These are phyloP conservation scores for Neoscelio sp. DNA, from an alignment of 2,888 invertebrate species.

Conservation along the genomic window DNA sequence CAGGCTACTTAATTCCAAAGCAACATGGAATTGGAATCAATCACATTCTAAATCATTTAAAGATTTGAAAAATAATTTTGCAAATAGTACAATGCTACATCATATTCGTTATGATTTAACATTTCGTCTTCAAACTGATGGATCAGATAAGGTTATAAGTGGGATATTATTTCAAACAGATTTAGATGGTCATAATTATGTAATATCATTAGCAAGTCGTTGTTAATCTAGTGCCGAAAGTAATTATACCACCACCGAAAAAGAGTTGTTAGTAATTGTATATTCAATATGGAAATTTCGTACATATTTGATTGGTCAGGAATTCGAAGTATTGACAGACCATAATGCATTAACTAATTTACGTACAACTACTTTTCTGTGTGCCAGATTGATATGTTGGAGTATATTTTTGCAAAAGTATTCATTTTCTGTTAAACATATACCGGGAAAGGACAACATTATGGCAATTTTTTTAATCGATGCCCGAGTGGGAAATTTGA, in stretches of 20 bases:
- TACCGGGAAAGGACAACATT: neutral
- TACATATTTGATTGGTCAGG: slow-evolving; percentile 15
- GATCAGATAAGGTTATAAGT: slow-evolving; percentile 12
- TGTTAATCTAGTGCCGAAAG: slow-evolving; percentile 21
- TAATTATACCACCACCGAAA: slow-evolving; percentile 41
- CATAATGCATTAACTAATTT: slow-evolving; percentile 20
- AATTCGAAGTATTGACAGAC: slow-evolving; percentile 32
- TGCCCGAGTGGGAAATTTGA: neutral
- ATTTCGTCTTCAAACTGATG: slow-evolving; percentile 6
- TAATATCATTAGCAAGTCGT: slow-evolving; percentile 36
- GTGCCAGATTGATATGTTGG: slow-evolving; percentile 12
- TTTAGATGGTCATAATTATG: slow-evolving; percentile 9
- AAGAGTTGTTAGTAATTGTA: slow-evolving; percentile 39
- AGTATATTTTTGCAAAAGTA: slow-evolving; percentile 14
- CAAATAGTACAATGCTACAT: neutral
- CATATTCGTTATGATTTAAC: neutral
- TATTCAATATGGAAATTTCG: slow-evolving; percentile 38
- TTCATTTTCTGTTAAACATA: slow-evolving; percentile 12
- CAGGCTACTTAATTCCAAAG: neutral
- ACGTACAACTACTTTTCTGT: neutral
- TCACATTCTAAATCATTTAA: slow-evolving; percentile 9
- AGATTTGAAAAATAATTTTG: slow-evolving; percentile 12
- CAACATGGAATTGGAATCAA: neutral
- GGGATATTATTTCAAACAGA: slow-evolving; percentile 20
- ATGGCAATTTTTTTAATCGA: neutral